phyloP scores from a whole-genome alignment of 1,140 invertebrate species.

The Zaprionus ghesquierei region DNA sequence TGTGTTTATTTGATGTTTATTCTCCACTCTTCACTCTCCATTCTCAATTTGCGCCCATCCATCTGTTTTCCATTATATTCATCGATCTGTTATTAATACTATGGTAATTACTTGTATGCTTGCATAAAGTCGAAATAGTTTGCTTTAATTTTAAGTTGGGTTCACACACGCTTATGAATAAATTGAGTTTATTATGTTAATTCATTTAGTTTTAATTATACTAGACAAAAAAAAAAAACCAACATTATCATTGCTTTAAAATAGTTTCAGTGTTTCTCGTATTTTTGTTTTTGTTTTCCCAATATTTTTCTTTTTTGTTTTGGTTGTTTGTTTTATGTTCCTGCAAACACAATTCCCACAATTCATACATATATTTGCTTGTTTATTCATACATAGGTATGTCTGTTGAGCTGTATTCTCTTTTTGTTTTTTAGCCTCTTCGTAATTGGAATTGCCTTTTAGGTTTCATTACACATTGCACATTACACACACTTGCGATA shows the following conservation, averaged over 20 bases:
- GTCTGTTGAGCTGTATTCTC: slow-evolving; percentile 12
- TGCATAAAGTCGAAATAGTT: slow-evolving; percentile 52
- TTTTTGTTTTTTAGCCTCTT: slow-evolving; percentile 30
- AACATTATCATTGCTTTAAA: slow-evolving; percentile 69
- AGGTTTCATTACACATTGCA: slow-evolving; percentile 29
- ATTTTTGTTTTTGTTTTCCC: slow-evolving; percentile 20
- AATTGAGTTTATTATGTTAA: slow-evolving; percentile 34
- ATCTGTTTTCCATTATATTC: not conserved
- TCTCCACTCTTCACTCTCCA: slow-evolving; percentile 1
- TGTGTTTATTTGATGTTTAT: slow-evolving; percentile 68
- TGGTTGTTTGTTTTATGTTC: slow-evolving; percentile 22
- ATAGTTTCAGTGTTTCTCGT: slow-evolving; percentile 49
- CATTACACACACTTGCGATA: slow-evolving; percentile 11
- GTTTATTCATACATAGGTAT: slow-evolving; percentile 15
- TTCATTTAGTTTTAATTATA: slow-evolving; percentile 39
- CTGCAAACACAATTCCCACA: not conserved
- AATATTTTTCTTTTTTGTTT: slow-evolving; percentile 11
- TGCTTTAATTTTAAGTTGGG: slow-evolving; percentile 42
- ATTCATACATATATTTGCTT: slow-evolving; percentile 26
- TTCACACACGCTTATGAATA: slow-evolving; percentile 22
- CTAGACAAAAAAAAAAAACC: slow-evolving; percentile 56
- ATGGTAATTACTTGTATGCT: slow-evolving; percentile 39
- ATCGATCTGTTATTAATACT: slow-evolving; percentile 38
- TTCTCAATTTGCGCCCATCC: not conserved
- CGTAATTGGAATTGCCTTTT: slow-evolving; percentile 39